These are phyloP conservation scores for Notodonta dromedarius DNA, from an alignment of 2,888 invertebrate genomes.

Conservation along the genomic window DNA sequence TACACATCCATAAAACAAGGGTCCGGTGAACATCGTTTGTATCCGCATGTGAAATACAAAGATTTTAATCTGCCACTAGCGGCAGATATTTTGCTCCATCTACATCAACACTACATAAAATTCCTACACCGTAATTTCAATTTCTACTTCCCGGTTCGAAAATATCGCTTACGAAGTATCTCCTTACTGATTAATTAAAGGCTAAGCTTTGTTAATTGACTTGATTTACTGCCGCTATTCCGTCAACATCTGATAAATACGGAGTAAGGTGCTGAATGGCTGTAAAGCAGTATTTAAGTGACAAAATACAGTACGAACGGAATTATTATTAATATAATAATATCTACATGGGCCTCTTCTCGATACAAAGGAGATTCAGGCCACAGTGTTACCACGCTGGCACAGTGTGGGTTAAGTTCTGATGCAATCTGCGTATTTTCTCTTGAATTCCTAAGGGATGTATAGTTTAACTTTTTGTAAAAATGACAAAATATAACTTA, in stretches of 20 bases:
- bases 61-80: background rate
- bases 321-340: no score
- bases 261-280: constrained; percentile 25
- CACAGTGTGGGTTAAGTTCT: no score
- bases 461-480: no score
- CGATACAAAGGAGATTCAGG: no score
- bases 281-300: constrained; percentile 9
- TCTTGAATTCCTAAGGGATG: no score
- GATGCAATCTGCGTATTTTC: no score
- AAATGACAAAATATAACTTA: no score
- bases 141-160: constrained; percentile 14
- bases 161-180: constrained; percentile 23
- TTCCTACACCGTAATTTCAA: constrained; percentile 13
- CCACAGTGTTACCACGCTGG: no score
- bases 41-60: background rate
- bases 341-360: no score
- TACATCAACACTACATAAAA: background rate
- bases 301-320: no score
- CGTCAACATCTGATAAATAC: constrained; percentile 28
- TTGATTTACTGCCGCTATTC: constrained; percentile 23
- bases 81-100: background rate
- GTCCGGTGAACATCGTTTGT: no score
- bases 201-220: constrained; percentile 21
- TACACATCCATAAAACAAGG: no score
- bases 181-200: constrained; percentile 21